Evolutionary conservation across 2,113 vertebrate genomes (phyloP).

Genomic region (Paramormyrops kingsleyae): DNA sequence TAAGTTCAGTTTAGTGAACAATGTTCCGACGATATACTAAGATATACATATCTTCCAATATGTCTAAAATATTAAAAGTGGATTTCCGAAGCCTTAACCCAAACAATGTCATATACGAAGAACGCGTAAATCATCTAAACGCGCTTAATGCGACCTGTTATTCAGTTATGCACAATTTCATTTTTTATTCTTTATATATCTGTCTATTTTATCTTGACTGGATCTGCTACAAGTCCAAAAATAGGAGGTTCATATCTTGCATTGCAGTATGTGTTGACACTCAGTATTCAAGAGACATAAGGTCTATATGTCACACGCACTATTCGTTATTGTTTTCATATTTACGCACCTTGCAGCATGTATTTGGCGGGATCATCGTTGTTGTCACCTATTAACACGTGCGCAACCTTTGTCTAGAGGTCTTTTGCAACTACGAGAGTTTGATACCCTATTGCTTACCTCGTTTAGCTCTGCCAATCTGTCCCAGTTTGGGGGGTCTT

Average conservation of each 20-base stretch:
- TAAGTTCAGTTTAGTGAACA: background rate
- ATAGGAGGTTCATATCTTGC: background rate
- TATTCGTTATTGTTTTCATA: background rate
- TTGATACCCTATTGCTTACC: constrained; percentile 58
- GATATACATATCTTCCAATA: background rate
- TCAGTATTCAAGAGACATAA: background rate
- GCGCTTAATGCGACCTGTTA: background rate
- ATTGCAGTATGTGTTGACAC: background rate
- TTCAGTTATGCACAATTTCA: background rate
- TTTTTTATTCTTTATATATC: background rate
- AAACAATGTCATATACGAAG: background rate
- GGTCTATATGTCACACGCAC: background rate
- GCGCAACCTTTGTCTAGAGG: background rate
- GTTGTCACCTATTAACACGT: background rate
- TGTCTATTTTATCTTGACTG: background rate
- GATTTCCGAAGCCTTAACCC: background rate
- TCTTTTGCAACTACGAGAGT: background rate
- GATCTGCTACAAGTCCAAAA: background rate
- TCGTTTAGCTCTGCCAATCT: constrained; percentile 94
- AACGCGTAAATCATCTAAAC: background rate
- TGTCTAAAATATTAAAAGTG: background rate
- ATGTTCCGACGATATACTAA: background rate
- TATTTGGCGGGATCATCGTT: background rate
- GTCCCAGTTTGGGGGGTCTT: constrained; percentile 92
- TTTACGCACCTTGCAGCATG: background rate